Evolutionary conservation across 2,888 invertebrate species (phyloP).

Genomic region (Campoplex nolae): DNA sequence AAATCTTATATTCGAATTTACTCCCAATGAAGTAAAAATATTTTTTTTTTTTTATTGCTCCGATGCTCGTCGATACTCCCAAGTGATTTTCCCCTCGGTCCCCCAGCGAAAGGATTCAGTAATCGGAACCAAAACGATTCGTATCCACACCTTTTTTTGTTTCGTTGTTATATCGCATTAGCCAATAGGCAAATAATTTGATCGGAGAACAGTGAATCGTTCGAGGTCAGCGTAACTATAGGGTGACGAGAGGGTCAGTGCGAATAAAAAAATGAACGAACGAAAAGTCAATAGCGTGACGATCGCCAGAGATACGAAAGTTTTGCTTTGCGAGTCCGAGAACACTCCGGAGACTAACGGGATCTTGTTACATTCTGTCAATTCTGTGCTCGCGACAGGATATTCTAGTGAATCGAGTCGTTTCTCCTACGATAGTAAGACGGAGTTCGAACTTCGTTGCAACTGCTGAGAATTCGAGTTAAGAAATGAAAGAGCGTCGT

Average conservation of each 20-base stretch:
- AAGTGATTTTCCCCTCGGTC: background rate
- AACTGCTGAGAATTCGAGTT: slow-evolving; percentile 13
- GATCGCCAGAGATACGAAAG: slow-evolving; percentile 33
- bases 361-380: slow-evolving; percentile 57
- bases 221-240: slow-evolving; percentile 10
- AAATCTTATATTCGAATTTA: background rate
- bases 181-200: background rate
- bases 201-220: background rate
- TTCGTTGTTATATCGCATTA: background rate
- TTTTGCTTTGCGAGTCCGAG: background rate
- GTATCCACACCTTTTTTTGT: no score
- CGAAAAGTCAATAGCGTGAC: slow-evolving; percentile 6
- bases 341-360: slow-evolving; percentile 34
- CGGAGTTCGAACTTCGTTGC: background rate
- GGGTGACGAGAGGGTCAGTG: slow-evolving; percentile 24
- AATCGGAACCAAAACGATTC: background rate
- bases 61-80: background rate
- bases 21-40: background rate
- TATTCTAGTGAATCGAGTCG: background rate
- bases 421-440: background rate
- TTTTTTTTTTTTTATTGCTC: background rate
- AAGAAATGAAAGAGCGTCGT: slow-evolving; percentile 16
- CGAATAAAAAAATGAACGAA: slow-evolving; percentile 21
- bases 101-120: background rate
- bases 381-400: slow-evolving; percentile 39